Evolutionary conservation across 2,113 vertebrate species (phyloP), one percentile per base, ranked within the genome.

Genomic region (Psephotus haematonotus): DNA sequence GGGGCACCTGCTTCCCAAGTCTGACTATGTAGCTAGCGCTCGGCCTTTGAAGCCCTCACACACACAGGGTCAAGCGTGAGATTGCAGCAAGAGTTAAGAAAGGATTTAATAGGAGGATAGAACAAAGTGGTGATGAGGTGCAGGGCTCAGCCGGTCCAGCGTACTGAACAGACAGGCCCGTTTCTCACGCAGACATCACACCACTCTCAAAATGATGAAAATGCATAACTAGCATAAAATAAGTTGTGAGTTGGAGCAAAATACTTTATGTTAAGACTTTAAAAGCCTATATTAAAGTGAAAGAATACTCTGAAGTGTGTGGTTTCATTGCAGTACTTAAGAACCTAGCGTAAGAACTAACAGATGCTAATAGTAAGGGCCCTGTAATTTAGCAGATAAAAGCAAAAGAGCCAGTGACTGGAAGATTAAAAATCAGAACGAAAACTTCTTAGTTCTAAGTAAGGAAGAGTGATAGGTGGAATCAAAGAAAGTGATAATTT

Each of bases 301-400:
- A 53, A 59, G 9, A 77, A 29, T 79, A 71, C 25, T 94, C 65
- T 70, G 68, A 94, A 82, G 25, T 3, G 5, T 41, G 14, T 44
- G 37, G 52, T 68, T 89, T 85, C 53, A 92, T 41, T 87, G 52
- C 57, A 92, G 43, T 55, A 60, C n/a, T 71, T 59, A 53, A 71
- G 37, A 90, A 85, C 8, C 17, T 75, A 76, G 22, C 14, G 14
- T 24, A 85, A 87, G 55, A 87, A 76, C 17, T 75, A 70, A 82
- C 4, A 83, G 74, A 82, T 71, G 22, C 7, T 87, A 63, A 82
- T 57, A 62, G 18, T 39, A 68, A 90, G 17, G 43, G 22, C 19
- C 70, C 43, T 79, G 46, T 50, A 94, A 90, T 88, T 76, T 47
- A 81, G 35, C 33, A 93, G 81, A 92, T 88, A 94, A 92, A 86